Percentiles rank a stretch among this genome's conserved stretches.
Evolutionary conservation across 2,888 invertebrate genomes (phyloP).

Genomic region (Abscondita cerata): DNA sequence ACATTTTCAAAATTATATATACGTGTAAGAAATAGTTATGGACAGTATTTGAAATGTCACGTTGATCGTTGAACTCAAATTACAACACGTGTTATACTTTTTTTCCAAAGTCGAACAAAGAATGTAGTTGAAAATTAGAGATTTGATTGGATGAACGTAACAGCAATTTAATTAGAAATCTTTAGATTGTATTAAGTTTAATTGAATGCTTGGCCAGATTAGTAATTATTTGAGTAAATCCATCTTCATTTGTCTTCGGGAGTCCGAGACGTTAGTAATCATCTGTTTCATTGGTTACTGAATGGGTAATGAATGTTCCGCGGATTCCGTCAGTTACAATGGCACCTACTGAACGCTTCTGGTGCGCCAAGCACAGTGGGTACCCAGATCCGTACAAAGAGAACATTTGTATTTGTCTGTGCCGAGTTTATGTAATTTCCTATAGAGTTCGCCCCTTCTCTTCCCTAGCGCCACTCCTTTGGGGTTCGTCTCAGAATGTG

Average conservation of each 20-base stretch:
- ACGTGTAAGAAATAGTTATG: neutral
- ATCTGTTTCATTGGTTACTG: conserved; percentile 61
- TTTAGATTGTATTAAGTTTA: conserved; percentile 41
- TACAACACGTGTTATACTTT: conserved; percentile 4
- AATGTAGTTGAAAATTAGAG: neutral
- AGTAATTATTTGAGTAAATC: conserved; percentile 60
- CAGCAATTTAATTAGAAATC: conserved; percentile 24
- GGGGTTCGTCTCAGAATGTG: conserved; percentile 54
- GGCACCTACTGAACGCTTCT: conserved; percentile 58
- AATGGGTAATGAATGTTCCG: conserved; percentile 60
- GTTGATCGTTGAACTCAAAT: conserved; percentile 4
- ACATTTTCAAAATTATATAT: conserved; percentile 1
- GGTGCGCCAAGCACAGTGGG: conserved; percentile 55
- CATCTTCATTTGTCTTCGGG: conserved; percentile 58
- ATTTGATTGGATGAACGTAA: neutral
- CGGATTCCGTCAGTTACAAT: conserved; percentile 58
- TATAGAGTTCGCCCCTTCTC: conserved; percentile 59
- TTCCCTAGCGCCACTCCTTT: conserved; percentile 52
- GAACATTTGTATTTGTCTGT: conserved; percentile 62
- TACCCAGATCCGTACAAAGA: conserved; percentile 60
- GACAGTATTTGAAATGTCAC: conserved; percentile 1
- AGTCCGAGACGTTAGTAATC: conserved; percentile 60
- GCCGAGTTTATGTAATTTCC: conserved; percentile 63
- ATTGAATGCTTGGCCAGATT: conserved; percentile 60
- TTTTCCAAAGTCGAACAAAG: neutral